Percentiles rank a stretch among this genome's conserved stretches.
These are phyloP conservation scores for Gallinago paraguaiae DNA, from an alignment of 2,113 vertebrate genomes.

Conservation along the genomic window DNA sequence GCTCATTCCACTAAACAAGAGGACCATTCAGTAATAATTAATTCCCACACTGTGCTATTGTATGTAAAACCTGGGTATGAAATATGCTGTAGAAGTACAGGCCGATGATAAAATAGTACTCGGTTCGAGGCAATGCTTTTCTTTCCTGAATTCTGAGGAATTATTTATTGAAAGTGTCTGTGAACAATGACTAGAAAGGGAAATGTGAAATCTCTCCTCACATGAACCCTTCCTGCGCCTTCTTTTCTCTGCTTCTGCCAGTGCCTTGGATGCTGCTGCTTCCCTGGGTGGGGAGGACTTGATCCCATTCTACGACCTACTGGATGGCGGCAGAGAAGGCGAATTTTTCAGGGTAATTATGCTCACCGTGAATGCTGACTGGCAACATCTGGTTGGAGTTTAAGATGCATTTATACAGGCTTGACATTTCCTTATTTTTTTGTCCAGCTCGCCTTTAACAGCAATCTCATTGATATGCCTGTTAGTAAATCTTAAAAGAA, in stretches of 20 bases:
- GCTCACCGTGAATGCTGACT: not conserved
- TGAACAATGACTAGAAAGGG: not conserved
- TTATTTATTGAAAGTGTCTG: not conserved
- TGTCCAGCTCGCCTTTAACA: not conserved
- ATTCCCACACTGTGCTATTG: constrained; percentile 61
- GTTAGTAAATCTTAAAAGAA: not conserved
- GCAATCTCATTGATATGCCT: not conserved
- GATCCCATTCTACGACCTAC: constrained; percentile 84
- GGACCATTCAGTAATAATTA: constrained; percentile 55
- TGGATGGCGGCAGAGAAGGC: constrained; percentile 88
- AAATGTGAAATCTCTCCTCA: not conserved
- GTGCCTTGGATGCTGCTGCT: constrained; percentile 84
- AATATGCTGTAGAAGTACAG: constrained; percentile 1
- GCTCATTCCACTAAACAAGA: constrained; percentile 58
- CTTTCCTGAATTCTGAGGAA: not conserved
- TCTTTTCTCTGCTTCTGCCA: constrained; percentile 56
- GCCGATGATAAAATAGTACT: not conserved
- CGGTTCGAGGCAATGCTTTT: not conserved
- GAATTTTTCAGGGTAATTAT: constrained; percentile 84
- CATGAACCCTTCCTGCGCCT: not conserved
- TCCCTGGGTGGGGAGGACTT: constrained; percentile 86
- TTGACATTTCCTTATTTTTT: not conserved
- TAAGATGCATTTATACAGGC: not conserved
- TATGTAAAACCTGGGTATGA: constrained; percentile 62
- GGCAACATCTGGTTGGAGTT: not conserved